Conservation (phyloP, 2,888 invertebrate genomes). For the Tenthredo mesomela region DNA sequence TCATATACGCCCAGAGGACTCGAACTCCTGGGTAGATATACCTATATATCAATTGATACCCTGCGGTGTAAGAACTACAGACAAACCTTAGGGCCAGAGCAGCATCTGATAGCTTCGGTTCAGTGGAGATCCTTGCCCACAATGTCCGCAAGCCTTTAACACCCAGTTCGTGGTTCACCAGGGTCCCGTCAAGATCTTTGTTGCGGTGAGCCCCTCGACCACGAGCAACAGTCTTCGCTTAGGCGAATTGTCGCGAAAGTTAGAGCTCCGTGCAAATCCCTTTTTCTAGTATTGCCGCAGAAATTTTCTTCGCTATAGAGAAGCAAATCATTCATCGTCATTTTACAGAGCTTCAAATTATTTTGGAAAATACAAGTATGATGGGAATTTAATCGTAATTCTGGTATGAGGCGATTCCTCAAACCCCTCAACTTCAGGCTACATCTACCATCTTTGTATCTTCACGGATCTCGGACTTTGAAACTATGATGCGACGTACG, state of each 20-base stretch:
- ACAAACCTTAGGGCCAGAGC: not conserved
- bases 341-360: not conserved
- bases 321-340: not conserved
- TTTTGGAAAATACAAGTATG: too few species aligned
- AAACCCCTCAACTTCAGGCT: too few species aligned
- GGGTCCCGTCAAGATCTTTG: conserved; percentile 30
- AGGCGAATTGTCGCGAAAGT: not conserved
- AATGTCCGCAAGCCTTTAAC: conserved; percentile 35
- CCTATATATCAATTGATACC: conserved; percentile 41
- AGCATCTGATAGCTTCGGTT: conserved; percentile 31
- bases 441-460: too few species aligned
- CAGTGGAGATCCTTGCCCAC: not conserved
- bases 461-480: too few species aligned
- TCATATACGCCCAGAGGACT: not conserved
- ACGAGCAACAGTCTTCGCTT: conserved; percentile 31
- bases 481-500: too few species aligned
- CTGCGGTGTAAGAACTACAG: conserved; percentile 61
- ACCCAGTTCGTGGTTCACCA: conserved; percentile 24
- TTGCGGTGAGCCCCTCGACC: conserved; percentile 10
- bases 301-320: not conserved
- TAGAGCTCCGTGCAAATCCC: not conserved
- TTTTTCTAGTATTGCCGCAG: not conserved
- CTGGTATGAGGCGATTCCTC: too few species aligned
- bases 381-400: too few species aligned
- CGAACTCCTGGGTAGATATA: not conserved